Conservation (phyloP, 2,888 invertebrate species). For the Noctua comes region DNA sequence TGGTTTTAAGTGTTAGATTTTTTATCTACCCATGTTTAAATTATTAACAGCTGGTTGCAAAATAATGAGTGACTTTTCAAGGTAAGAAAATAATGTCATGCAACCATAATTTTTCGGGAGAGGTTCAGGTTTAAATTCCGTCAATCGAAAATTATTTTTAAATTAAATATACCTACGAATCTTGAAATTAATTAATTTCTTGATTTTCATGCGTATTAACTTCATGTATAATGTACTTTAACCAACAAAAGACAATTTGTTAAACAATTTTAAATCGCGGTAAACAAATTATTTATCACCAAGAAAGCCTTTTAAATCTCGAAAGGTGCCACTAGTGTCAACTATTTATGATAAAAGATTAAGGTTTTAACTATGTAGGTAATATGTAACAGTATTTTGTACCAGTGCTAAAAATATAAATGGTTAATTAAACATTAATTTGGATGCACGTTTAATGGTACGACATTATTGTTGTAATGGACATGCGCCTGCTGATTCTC, state of each 20-base stretch:
- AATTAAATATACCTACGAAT: background rate
- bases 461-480: slow-evolving; percentile 77
- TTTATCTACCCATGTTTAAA: background rate
- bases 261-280: too few species aligned
- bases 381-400: background rate
- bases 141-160: background rate
- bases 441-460: slow-evolving; percentile 20
- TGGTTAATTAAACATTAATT: slow-evolving; percentile 14
- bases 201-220: background rate
- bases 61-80: background rate
- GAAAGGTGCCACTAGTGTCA: background rate
- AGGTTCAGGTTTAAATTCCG: background rate
- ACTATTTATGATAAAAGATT: background rate
- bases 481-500: slow-evolving; percentile 85
- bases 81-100: background rate
- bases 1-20: background rate
- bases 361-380: background rate
- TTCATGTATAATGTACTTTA: background rate
- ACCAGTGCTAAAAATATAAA: background rate
- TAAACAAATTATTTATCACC: background rate
- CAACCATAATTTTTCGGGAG: slow-evolving; percentile 16
- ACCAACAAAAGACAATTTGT: background rate
- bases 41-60: background rate
- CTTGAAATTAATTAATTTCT: too few species aligned
- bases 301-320: background rate